Percentiles rank a stretch among this genome's conserved stretches.
phyloP scores from a whole-genome alignment of 2,113 vertebrate species.

The Poeciliopsis turrubarensis region DNA sequence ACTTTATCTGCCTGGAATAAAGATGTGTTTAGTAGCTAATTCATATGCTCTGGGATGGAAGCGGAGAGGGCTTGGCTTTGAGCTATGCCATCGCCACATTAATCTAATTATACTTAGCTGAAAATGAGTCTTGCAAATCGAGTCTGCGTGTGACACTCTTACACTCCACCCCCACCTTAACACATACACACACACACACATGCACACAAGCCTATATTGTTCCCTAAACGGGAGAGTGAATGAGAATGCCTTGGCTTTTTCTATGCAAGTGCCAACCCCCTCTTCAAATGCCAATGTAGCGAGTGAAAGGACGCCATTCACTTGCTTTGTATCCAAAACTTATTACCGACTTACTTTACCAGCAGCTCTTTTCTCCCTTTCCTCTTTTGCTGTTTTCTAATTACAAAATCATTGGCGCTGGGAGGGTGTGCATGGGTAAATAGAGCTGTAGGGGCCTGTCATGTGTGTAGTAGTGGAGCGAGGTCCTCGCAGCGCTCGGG shows the following conservation, averaged over 20 bases:
- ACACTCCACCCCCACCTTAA: constrained; percentile 13
- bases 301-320: constrained; percentile 66
- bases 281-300: constrained; percentile 58
- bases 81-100: constrained; percentile 85
- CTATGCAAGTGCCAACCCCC: constrained; percentile 58
- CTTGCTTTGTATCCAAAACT: constrained; percentile 68
- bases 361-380: constrained; percentile 59
- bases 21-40: constrained; percentile 93
- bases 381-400: constrained; percentile 79
- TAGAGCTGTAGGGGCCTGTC: constrained; percentile 96
- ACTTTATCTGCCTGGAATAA: constrained; percentile 90
- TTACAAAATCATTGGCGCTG: constrained; percentile 87
- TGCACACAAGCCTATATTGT: constrained; percentile 40
- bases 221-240: constrained; percentile 59
- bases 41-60: constrained; percentile 91
- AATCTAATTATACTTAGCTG: constrained; percentile 98
- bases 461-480: constrained; percentile 80
- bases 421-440: constrained; percentile 86
- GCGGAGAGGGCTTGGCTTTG: constrained; percentile 85
- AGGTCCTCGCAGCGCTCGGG: constrained; percentile 90
- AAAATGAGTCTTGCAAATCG: constrained; percentile 85
- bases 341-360: constrained; percentile 62
- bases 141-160: constrained; percentile 48
- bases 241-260: constrained; percentile 65
- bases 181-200: constrained; percentile 22